Conservation (phyloP, 2,888 invertebrate genomes). For the Limenitis arthemis region DNA sequence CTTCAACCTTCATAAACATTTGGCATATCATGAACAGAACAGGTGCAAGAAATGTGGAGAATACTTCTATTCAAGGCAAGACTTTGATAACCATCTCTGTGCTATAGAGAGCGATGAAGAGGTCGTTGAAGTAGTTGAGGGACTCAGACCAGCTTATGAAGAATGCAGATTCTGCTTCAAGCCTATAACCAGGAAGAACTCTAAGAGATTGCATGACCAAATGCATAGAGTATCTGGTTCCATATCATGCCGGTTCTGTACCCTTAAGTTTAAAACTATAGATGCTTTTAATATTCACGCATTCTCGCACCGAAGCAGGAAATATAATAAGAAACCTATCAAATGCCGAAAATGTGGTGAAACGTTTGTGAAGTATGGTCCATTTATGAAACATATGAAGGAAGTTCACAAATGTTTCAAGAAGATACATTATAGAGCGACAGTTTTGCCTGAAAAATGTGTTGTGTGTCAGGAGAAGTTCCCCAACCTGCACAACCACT, state of each 20-base stretch:
- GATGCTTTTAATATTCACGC: constrained; percentile 65
- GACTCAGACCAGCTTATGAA: constrained; percentile 41
- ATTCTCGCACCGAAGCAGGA: constrained; percentile 61
- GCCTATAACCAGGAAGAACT: constrained; percentile 48
- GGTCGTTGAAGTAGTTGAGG: constrained; percentile 27
- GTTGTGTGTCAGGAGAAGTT: constrained; percentile 73
- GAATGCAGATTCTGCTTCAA: constrained; percentile 67
- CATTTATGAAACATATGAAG: constrained; percentile 60
- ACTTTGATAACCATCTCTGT: constrained; percentile 60
- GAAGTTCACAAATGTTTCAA: constrained; percentile 48
- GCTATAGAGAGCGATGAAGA: constrained; percentile 62
- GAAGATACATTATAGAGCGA: constrained; percentile 57
- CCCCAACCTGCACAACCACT: constrained; percentile 74
- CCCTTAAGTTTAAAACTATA: constrained; percentile 61
- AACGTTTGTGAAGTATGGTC: constrained; percentile 59
- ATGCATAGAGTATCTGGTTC: constrained; percentile 58
- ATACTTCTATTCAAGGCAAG: constrained; percentile 55
- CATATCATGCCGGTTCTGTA: constrained; percentile 64
- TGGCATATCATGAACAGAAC: constrained; percentile 62
- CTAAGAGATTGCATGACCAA: constrained; percentile 48
- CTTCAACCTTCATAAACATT: constrained; percentile 57
- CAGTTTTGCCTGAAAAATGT: constrained; percentile 67
- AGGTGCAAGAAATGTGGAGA: constrained; percentile 63
- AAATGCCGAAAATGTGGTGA: constrained; percentile 58
- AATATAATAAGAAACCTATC: constrained; percentile 59